Conservation (phyloP, 2,888 invertebrate genomes). For the Diogma glabrata region DNA sequence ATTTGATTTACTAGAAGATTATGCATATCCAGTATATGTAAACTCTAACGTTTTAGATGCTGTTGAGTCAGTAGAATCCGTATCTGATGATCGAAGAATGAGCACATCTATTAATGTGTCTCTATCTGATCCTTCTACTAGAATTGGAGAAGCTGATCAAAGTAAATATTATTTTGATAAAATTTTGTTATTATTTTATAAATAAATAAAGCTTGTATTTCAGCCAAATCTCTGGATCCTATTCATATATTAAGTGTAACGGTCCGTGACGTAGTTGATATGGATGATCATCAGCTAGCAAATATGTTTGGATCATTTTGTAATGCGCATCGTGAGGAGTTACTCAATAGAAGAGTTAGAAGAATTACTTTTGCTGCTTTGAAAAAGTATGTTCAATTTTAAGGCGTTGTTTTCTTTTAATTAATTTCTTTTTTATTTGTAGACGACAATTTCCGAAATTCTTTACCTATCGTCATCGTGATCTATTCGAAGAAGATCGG, state of each 20-base stretch:
- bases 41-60: slow-evolving; percentile 47
- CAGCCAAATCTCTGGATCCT: slow-evolving; percentile 55
- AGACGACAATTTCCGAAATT: slow-evolving; percentile 83
- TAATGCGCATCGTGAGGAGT: slow-evolving; percentile 56
- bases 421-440: too few relatives aligned
- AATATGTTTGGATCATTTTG: slow-evolving; percentile 67
- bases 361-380: slow-evolving; percentile 85
- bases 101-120: slow-evolving; percentile 80
- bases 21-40: slow-evolving; percentile 57
- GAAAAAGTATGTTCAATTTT: too few relatives aligned
- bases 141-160: slow-evolving; percentile 43
- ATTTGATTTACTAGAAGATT: slow-evolving; percentile 70
- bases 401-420: too few relatives aligned
- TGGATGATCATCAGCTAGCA: slow-evolving; percentile 63
- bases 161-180: slow-evolving; percentile 19
- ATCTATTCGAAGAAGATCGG: slow-evolving; percentile 82
- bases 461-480: slow-evolving; percentile 76
- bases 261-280: slow-evolving; percentile 65
- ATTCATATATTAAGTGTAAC: slow-evolving; percentile 91
- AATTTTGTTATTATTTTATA: neutral
- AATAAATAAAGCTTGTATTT: slow-evolving; percentile 13
- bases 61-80: slow-evolving; percentile 48
- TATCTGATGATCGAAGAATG: slow-evolving; percentile 52
- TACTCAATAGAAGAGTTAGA: slow-evolving; percentile 68
- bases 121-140: slow-evolving; percentile 44